phyloP scores from a whole-genome alignment of 1,140 invertebrate species.

The Tetramorium alpestre region DNA sequence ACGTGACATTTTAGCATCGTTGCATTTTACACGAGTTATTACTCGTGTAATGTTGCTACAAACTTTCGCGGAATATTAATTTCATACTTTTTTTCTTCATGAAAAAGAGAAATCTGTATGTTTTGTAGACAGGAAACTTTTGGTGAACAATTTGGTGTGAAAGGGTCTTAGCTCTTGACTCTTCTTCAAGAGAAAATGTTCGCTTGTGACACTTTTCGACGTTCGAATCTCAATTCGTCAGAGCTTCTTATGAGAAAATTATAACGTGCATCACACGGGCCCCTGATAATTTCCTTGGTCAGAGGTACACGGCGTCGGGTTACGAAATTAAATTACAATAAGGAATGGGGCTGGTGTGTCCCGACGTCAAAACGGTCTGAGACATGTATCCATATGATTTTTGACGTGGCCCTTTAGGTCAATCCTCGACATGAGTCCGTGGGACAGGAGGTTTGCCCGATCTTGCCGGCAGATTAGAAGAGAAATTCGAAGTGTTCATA shows the following conservation, averaged over 20 bases:
- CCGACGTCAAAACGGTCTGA: constrained; percentile 38
- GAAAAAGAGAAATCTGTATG: background rate
- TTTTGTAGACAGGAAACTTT: background rate
- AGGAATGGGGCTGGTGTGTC: constrained; percentile 25
- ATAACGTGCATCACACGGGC: constrained; percentile 38
- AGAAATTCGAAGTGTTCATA: constrained; percentile 33
- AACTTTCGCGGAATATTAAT: constrained; percentile 1
- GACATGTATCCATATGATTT: constrained; percentile 50
- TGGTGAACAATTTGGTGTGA: background rate
- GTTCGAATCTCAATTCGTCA: constrained; percentile 10
- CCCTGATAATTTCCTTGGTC: constrained; percentile 67
- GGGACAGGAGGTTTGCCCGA: constrained; percentile 64
- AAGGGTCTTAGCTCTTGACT: background rate
- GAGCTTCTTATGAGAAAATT: constrained; percentile 58
- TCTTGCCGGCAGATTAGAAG: constrained; percentile 50
- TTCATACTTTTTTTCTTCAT: background rate
- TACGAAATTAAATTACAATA: constrained; percentile 84
- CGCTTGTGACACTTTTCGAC: background rate
- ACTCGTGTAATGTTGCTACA: background rate
- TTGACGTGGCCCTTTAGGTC: constrained; percentile 60
- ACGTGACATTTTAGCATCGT: background rate
- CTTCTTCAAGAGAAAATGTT: background rate
- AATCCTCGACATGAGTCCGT: constrained; percentile 56
- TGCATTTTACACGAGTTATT: background rate
- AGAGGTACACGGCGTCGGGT: constrained; percentile 74